Conservation (phyloP, 2,113 vertebrate species). For the Clarias magur region DNA sequence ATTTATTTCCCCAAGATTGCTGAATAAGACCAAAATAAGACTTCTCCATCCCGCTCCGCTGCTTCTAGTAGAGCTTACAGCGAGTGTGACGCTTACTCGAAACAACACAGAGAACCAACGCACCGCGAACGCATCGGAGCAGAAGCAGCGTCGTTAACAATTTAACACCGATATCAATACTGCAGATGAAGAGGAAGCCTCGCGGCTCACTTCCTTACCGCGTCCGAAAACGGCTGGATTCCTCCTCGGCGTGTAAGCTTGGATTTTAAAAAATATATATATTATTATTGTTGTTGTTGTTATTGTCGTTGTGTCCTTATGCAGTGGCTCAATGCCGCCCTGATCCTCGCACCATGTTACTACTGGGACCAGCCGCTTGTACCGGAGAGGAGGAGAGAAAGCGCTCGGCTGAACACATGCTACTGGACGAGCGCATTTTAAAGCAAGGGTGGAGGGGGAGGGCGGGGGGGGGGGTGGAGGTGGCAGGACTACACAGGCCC, state of each 20-base stretch:
- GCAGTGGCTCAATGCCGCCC: slow-evolving; percentile 55
- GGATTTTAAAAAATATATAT: slow-evolving; percentile 11
- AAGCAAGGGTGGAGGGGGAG: slow-evolving; percentile 62
- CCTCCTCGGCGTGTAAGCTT: slow-evolving; percentile 50
- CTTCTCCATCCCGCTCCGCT: no score
- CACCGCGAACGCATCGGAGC: neutral
- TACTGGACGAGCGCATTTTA: slow-evolving; percentile 68
- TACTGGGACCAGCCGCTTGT: slow-evolving; percentile 44
- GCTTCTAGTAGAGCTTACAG: neutral
- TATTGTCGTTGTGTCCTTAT: slow-evolving; percentile 1
- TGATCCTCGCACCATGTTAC: slow-evolving; percentile 68
- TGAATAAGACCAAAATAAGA: neutral
- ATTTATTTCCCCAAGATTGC: neutral
- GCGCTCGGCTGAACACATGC: slow-evolving; percentile 56
- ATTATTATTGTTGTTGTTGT: slow-evolving; percentile 15
- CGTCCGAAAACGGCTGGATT: slow-evolving; percentile 36
- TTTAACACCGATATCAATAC: slow-evolving; percentile 49
- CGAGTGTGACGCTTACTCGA: neutral
- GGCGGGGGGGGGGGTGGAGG: slow-evolving; percentile 48
- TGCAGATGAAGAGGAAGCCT: slow-evolving; percentile 29
- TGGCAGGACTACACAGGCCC: slow-evolving; percentile 70
- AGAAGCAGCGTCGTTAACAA: slow-evolving; percentile 44
- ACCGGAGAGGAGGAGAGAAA: slow-evolving; percentile 40
- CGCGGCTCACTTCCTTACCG: slow-evolving; percentile 63
- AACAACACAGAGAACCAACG: neutral